A percentile compares a stretch with the other conserved stretches of the same genome.
Evolutionary conservation across 2,113 vertebrate genomes (phyloP).

Genomic region (Gymnogyps californianus): DNA sequence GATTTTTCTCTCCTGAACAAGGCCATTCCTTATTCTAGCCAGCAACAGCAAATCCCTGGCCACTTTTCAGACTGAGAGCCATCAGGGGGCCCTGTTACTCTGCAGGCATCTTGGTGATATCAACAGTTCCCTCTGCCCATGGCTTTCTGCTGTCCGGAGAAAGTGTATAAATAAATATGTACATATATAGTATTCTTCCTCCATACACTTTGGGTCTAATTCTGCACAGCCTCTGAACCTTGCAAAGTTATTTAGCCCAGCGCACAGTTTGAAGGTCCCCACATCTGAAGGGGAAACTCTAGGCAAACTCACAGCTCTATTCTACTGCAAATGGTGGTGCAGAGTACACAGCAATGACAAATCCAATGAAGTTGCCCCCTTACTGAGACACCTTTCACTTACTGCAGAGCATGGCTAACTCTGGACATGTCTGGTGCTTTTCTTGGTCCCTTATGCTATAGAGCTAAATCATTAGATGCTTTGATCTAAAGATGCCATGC

Average conservation of each 20-base stretch:
- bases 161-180: neutral
- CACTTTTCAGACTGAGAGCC: neutral
- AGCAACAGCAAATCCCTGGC: neutral
- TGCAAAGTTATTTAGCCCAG: neutral
- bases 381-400: neutral
- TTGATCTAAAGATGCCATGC: neutral
- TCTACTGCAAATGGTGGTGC: neutral
- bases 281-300: neutral
- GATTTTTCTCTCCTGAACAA: neutral
- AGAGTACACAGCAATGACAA: neutral
- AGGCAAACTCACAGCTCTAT: neutral
- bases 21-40: rapidly evolving
- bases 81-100: neutral
- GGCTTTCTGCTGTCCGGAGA: neutral
- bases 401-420: neutral
- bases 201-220: neutral
- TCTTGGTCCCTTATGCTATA: neutral
- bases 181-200: neutral
- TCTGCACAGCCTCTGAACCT: neutral
- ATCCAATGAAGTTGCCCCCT: neutral
- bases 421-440: neutral
- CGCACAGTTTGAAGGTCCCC: neutral
- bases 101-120: neutral
- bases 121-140: neutral
- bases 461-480: neutral